Percentiles rank a stretch among this genome's conserved stretches.
These are phyloP conservation scores for Crotalus horridus DNA, from an alignment of 2,113 vertebrate species.

Conservation along the genomic window DNA sequence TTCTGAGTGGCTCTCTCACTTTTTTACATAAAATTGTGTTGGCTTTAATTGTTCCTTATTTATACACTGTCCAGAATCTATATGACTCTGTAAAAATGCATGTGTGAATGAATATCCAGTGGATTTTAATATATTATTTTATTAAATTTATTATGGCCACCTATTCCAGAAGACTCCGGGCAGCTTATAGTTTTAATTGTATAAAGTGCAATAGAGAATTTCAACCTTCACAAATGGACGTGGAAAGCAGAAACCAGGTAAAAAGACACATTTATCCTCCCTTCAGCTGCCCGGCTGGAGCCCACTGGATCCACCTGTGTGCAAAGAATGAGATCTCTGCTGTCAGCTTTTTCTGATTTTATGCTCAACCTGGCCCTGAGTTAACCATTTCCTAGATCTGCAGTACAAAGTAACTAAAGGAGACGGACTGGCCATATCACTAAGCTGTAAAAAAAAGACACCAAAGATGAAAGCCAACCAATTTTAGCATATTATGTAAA, in stretches of 20 bases:
- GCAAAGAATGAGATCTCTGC: neutral
- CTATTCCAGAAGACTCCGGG: neutral
- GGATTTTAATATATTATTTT: neutral
- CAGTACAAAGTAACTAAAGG: neutral
- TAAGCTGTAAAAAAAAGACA: neutral
- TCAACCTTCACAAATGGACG: neutral
- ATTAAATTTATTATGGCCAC: neutral
- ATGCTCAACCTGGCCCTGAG: neutral
- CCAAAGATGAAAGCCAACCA: neutral
- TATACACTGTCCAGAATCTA: neutral
- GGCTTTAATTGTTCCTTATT: neutral
- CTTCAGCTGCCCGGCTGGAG: neutral
- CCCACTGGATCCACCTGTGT: neutral
- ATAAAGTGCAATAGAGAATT: neutral
- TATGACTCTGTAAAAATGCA: neutral
- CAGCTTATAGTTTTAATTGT: neutral
- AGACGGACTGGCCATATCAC: neutral
- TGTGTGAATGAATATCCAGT: neutral
- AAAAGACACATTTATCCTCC: neutral
- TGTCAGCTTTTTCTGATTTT: neutral
- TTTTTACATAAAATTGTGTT: neutral
- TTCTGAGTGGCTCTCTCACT: neutral
- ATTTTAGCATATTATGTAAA: neutral
- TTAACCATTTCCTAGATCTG: neutral
- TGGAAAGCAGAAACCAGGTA: neutral